These are phyloP conservation scores for Colaptes auratus DNA, from an alignment of 2,113 vertebrate genomes.

Conservation along the genomic window DNA sequence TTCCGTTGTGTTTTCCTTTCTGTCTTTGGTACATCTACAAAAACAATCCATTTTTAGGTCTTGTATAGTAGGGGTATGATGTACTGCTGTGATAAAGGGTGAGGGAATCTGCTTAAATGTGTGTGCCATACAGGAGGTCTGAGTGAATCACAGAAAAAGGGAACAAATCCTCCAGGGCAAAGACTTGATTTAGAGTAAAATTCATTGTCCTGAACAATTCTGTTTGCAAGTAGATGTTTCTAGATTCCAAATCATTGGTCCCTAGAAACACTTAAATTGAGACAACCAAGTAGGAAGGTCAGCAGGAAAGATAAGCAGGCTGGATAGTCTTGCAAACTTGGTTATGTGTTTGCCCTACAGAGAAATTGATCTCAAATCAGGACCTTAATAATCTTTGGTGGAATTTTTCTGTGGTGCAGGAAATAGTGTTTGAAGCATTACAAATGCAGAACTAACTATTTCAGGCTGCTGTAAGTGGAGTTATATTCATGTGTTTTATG, in stretches of 20 bases:
- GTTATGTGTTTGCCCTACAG: not conserved
- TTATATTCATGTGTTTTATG: not conserved
- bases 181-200: not conserved
- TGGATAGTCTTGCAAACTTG: not conserved
- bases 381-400: not conserved
- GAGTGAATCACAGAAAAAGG: not conserved
- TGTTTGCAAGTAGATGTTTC: not conserved
- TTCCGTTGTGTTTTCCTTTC: not conserved
- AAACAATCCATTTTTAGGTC: not conserved
- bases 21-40: not conserved
- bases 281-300: not conserved
- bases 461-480: not conserved
- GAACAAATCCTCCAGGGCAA: not conserved
- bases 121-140: not conserved
- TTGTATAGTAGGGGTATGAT: not conserved
- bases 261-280: not conserved
- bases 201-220: not conserved
- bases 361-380: not conserved
- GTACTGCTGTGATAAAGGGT: not conserved
- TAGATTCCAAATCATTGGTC: not conserved
- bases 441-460: not conserved
- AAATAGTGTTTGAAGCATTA: not conserved
- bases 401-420: not conserved
- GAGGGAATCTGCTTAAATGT: not conserved
- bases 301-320: not conserved